Evolutionary conservation across 2,797 vertebrate genomes (phyloP).

Genomic region (Bradypodion pumilum): DNA sequence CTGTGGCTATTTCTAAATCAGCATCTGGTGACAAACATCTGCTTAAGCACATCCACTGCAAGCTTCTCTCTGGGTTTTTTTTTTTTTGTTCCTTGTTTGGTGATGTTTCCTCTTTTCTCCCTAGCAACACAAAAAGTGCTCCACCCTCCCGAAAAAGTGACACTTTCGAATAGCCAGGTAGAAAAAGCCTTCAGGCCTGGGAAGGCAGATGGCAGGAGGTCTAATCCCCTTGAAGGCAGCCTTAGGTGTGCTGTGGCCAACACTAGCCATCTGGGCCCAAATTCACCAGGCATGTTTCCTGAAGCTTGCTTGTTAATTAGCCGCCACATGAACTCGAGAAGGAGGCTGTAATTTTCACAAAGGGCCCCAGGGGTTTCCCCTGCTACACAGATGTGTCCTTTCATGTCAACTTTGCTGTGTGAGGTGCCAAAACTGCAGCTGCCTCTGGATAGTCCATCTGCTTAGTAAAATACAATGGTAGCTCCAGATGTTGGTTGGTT

Average conservation of each 20-base stretch:
- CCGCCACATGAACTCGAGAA: neutral
- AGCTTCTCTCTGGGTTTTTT: too few relatives aligned
- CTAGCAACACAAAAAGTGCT: too few relatives aligned
- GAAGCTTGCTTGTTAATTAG: neutral
- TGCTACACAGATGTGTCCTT: neutral
- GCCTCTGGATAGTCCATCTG: neutral
- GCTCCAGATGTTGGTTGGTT: neutral
- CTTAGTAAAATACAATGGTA: neutral
- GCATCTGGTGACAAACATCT: too few relatives aligned
- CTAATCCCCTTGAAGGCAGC: neutral
- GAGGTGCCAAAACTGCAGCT: neutral
- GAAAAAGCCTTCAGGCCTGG: neutral
- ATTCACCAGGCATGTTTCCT: neutral
- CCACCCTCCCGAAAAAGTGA: neutral
- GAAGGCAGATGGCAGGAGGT: neutral
- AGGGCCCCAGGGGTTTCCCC: neutral
- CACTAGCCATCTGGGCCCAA: neutral
- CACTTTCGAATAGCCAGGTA: neutral
- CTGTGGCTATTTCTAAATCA: too few relatives aligned
- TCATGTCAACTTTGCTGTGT: neutral
- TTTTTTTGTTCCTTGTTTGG: too few relatives aligned
- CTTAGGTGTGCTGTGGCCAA: accelerated
- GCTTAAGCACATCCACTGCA: too few relatives aligned
- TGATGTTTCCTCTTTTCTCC: too few relatives aligned
- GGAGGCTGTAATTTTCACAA: accelerated